Conservation (phyloP, 1,140 invertebrate genomes). For the Lamellibrachia luymesi region DNA sequence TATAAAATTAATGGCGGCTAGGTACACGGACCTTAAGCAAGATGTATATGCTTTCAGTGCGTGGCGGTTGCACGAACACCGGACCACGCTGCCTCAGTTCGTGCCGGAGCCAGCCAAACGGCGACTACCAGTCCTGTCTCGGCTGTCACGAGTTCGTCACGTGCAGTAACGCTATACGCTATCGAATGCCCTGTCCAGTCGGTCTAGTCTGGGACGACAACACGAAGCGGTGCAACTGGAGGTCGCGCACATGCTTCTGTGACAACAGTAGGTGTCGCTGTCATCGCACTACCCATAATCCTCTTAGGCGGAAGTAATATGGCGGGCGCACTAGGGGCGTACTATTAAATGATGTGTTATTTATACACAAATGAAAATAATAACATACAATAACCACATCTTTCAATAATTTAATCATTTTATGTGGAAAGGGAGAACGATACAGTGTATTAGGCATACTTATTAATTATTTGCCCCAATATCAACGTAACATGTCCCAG, state of each 20-base stretch:
- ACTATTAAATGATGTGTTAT: not conserved
- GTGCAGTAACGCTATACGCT: conserved; percentile 28
- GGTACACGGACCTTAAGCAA: not conserved
- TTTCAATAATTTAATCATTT: too few species aligned
- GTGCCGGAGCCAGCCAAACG: conserved; percentile 64
- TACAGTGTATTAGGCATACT: too few species aligned
- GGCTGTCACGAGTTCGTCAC: conserved; percentile 30
- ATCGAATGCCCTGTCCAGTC: conserved; percentile 12
- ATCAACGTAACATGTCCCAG: too few species aligned
- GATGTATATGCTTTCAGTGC: not conserved
- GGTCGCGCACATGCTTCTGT: not conserved
- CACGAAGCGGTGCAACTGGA: not conserved
- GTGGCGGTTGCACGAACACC: not conserved
- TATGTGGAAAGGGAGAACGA: too few species aligned
- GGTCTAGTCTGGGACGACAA: not conserved
- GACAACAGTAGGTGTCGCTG: not conserved
- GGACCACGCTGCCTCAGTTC: conserved; percentile 71
- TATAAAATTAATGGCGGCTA: too few species aligned
- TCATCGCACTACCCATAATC: not conserved
- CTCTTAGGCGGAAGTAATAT: not conserved
- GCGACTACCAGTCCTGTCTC: conserved; percentile 34
- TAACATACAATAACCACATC: too few species aligned
- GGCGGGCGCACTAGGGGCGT: too few species aligned
- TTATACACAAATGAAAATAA: too few species aligned
- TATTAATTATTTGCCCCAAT: too few species aligned